Evolutionary conservation across 2,113 vertebrate genomes (phyloP), one percentile per base, ranked within the genome.

Genomic region (Esox niger): DNA sequence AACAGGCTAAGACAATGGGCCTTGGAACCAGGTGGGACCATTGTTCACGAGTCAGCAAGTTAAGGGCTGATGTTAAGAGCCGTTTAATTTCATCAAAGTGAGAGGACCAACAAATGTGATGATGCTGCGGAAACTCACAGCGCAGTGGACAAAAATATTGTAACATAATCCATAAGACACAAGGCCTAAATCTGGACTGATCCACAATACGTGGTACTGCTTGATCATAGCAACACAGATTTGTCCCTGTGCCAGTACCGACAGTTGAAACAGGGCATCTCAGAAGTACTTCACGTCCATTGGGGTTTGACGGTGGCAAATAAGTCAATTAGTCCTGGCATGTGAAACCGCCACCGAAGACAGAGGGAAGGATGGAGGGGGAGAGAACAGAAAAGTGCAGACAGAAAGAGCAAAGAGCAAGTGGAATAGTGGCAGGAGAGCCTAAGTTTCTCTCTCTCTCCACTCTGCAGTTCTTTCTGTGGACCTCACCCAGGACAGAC

Each of bases 401-500:
- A 32, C 3, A 33, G 47, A 54, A 10, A 54, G 27, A 52, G 15
- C 46, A 26, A 38, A 62, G 17, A 61, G 67, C 43, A 26, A 55
- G 54, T 61, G 69, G 69, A 62, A 35, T 61, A 62, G 26, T 38
- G 57, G 69, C 26, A 63, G 64, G 60, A 79, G 32, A 69, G 69
- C 68, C 67, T 79, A 69, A 73, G 76, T 69, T 70, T 38, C 27
- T 33, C 29, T 26, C 26, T 26, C 26, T 46, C 32, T 54, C 43
- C n/a, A n/a, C n/a, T n/a, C n/a, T 71, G 33, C 20, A 21, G 57
- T 54, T 71, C 43, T 60, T 68, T 56, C 27, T 65, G 64, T 68
- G 64, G 62, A 55, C 79, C 76, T 79, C 66, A 79, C 75, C 75
- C 79, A 63, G 68, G 63, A 29, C 62, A 68, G 56, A 74, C 80